Percentiles rank a stretch among this genome's conserved stretches.
Evolutionary conservation across 2,797 vertebrate species (phyloP).

Genomic region (Chiloscyllium punctatum): DNA sequence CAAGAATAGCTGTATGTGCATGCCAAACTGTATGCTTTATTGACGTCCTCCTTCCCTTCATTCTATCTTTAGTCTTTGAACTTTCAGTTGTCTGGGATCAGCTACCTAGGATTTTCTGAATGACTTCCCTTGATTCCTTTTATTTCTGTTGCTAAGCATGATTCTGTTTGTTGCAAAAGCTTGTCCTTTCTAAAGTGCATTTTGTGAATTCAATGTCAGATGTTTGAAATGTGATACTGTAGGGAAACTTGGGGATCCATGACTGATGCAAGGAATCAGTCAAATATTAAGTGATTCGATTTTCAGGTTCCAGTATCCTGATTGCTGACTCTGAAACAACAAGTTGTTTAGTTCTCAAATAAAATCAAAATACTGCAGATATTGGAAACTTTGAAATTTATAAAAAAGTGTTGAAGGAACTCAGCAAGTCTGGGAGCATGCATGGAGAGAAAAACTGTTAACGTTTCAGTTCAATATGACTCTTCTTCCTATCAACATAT

Average conservation of each 20-base stretch:
- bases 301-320: neutral
- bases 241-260: neutral
- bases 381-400: too few species aligned
- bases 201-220: neutral
- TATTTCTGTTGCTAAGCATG: neutral
- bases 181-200: neutral
- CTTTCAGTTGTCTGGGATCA: neutral
- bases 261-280: neutral
- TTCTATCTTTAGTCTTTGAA: neutral
- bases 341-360: neutral
- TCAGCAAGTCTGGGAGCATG: too few species aligned
- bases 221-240: neutral
- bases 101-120: neutral
- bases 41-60: too few species aligned
- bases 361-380: too few species aligned
- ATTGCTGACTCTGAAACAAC: neutral
- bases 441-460: too few species aligned
- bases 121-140: neutral
- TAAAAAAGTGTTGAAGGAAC: too few species aligned
- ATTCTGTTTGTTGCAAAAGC: neutral
- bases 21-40: neutral
- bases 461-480: too few species aligned
- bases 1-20: neutral
- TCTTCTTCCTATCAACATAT: neutral
- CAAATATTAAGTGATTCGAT: neutral